phyloP scores from a whole-genome alignment of 2,888 invertebrate genomes.

The Tuberolachnus salignus region DNA sequence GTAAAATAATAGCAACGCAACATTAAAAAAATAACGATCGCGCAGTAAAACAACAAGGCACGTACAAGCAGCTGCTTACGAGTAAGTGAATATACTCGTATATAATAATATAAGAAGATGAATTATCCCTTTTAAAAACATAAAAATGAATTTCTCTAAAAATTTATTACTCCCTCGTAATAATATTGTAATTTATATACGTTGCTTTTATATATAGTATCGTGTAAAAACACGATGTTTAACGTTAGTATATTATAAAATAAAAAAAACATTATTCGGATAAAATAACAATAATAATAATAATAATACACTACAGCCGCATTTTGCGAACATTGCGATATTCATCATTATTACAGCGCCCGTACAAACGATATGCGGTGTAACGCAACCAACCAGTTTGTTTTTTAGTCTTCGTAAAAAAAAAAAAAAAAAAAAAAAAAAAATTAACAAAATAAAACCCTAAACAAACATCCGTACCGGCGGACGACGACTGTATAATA shows the following conservation, averaged over 20 bases:
- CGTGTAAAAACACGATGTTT: background rate
- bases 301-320: background rate
- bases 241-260: background rate
- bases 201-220: conserved; percentile 5
- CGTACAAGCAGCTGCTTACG: background rate
- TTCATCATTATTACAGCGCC: conserved; percentile 26
- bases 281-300: background rate
- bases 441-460: no score
- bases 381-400: background rate
- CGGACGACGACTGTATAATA: no score
- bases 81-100: background rate
- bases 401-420: background rate
- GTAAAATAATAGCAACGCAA: background rate
- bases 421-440: background rate
- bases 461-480: background rate
- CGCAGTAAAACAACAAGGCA: background rate
- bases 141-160: conserved; percentile 17
- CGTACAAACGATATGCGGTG: background rate
- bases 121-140: conserved; percentile 8
- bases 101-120: background rate
- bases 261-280: conserved; percentile 3
- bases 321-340: conserved; percentile 3
- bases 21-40: no score
- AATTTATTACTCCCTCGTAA: background rate
- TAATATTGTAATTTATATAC: background rate